Base-by-base conservation (phyloP, 2,113 vertebrate species). In the Sebastes schlegelii region DNA sequence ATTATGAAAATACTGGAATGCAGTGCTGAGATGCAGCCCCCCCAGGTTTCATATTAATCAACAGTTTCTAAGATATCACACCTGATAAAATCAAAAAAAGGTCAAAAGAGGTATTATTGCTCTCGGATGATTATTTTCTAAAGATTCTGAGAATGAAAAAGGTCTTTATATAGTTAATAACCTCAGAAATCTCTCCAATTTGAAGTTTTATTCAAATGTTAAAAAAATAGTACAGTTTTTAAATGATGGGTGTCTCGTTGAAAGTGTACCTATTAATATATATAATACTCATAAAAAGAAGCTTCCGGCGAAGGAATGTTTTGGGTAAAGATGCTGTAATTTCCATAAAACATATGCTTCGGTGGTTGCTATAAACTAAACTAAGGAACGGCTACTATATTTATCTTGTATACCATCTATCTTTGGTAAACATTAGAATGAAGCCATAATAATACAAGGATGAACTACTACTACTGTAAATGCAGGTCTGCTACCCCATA, bases 31-130 rank as follows among this genome's bases (percentile, higher is more conserved):
- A 83, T 75, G 79, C 79, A 85, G 81, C 74, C 84, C 43, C 12
- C 43, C 11, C 11, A 66, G 86, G 79, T 75, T 86, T 86, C 65
- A 85, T 79, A 86, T 86, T 83, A 92, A 90, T 92, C 83, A 88
- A 66, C 65, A 64, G 46, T 66, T 42, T 85, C 69, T 81, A 49
- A 83, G 68, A 75, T 77, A 86, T 70, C 64, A 76, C 73, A 86
- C 63, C 75, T 77, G 74, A 85, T 86, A 82, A 85, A 81, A 77
- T 83, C 65, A 76, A 23, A 74, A 63, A 89, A 89, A 83, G 86
- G 74, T 86, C 60, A 88, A 79, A 80, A 61, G 34, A 13, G 7
- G 51, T 66, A 49, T 79, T 81, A 70, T 49, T 83, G 45, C 67
- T 82, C 55, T 72, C 3, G 68, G 49, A 79, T 83, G 63, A 72